A percentile compares a stretch with the other conserved stretches of the same genome.
phyloP scores from a whole-genome alignment of 2,113 vertebrate species.

The Megatriorchis doriae region DNA sequence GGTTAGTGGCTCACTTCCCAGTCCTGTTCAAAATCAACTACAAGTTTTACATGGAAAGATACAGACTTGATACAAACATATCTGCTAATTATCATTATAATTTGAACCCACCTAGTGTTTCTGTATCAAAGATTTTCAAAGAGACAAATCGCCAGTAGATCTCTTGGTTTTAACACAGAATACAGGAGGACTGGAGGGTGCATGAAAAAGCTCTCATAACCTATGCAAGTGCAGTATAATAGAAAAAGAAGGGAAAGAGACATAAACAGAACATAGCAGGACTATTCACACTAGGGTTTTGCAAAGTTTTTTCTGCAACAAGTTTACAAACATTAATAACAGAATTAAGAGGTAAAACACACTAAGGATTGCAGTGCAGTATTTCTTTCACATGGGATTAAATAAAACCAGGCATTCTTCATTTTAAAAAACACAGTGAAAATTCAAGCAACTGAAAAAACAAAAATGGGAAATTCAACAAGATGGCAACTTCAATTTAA shows the following conservation, averaged over 20 bases:
- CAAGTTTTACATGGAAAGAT: background rate
- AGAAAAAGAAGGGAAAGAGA: background rate
- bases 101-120: background rate
- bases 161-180: background rate
- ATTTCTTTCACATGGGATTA: background rate
- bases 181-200: background rate
- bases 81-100: background rate
- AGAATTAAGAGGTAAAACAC: background rate
- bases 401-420: background rate
- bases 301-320: background rate
- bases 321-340: background rate
- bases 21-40: background rate
- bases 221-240: background rate
- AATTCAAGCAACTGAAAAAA: background rate
- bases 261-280: background rate
- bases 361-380: background rate
- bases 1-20: background rate
- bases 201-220: background rate
- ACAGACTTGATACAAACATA: background rate
- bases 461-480: fast-evolving
- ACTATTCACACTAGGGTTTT: background rate
- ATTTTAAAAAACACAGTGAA: background rate
- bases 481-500: background rate
- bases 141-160: background rate
- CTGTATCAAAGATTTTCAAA: background rate